Conservation (phyloP, 1,140 invertebrate genomes). For the Meloidogyne hapla region DNA sequence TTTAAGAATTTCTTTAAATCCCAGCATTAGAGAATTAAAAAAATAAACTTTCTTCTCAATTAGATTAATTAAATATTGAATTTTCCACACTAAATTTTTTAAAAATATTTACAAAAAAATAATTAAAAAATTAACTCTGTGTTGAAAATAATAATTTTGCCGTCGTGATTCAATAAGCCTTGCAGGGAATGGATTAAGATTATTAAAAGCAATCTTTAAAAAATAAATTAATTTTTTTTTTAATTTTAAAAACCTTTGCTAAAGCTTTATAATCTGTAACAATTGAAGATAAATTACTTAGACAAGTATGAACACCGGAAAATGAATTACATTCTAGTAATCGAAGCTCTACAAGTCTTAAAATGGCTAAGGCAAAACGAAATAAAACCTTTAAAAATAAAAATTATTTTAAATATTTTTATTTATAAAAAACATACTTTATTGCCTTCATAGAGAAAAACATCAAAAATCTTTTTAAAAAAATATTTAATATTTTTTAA, state of each 20-base stretch:
- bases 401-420: background rate
- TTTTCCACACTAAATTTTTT: conserved; percentile 9
- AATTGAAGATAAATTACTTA: conserved; percentile 65
- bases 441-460: conserved; percentile 70
- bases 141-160: conserved; percentile 64
- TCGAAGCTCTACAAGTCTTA: conserved; percentile 68
- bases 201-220: conserved; percentile 67
- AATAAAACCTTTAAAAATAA: conserved; percentile 64
- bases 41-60: background rate
- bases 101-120: background rate
- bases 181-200: conserved; percentile 68
- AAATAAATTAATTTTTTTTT: conserved; percentile 30
- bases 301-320: conserved; percentile 65
- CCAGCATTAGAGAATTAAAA: background rate
- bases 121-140: conserved; percentile 60
- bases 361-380: conserved; percentile 69
- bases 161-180: conserved; percentile 64
- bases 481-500: conserved; percentile 58
- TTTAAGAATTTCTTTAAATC: too few relatives aligned
- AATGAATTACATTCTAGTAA: conserved; percentile 65
- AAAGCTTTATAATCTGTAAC: conserved; percentile 65
- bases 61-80: background rate
- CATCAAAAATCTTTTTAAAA: conserved; percentile 69
- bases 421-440: conserved; percentile 65
- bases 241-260: conserved; percentile 38